These are phyloP conservation scores for Paramuricea clavata DNA, from an alignment of 92 coral and sea anemone species.

Conservation along the genomic window DNA sequence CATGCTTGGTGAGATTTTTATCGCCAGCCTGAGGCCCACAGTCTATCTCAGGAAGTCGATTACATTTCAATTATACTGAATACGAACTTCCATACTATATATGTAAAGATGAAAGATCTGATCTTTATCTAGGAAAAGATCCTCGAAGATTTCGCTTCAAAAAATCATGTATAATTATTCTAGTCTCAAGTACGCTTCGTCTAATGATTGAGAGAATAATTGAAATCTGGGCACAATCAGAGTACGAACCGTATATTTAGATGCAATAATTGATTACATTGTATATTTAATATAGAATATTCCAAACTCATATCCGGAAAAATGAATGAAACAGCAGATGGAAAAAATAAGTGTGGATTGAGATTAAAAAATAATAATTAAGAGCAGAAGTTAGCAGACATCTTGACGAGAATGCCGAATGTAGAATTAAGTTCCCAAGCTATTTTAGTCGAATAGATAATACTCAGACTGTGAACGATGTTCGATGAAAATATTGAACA, in stretches of 20 bases:
- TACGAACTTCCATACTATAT: too few relatives aligned
- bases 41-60: too few relatives aligned
- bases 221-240: background rate
- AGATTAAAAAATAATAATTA: background rate
- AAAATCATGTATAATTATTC: background rate
- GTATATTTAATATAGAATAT: background rate
- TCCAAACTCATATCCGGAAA: conserved; percentile 16
- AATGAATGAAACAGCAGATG: conserved; percentile 6
- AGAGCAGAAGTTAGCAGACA: background rate
- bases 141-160: background rate
- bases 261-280: background rate
- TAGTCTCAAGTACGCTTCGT: background rate
- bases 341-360: background rate
- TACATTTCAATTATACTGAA: too few relatives aligned
- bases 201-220: background rate
- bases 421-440: background rate
- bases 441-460: background rate
- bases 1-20: too few relatives aligned
- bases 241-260: background rate
- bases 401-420: background rate
- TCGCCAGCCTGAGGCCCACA: too few relatives aligned
- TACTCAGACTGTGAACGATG: background rate
- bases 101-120: too few relatives aligned
- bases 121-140: background rate
- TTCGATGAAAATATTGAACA: too few relatives aligned